Conservation (phyloP, 2,797 vertebrate species). For the Rhodeus uyekii region DNA sequence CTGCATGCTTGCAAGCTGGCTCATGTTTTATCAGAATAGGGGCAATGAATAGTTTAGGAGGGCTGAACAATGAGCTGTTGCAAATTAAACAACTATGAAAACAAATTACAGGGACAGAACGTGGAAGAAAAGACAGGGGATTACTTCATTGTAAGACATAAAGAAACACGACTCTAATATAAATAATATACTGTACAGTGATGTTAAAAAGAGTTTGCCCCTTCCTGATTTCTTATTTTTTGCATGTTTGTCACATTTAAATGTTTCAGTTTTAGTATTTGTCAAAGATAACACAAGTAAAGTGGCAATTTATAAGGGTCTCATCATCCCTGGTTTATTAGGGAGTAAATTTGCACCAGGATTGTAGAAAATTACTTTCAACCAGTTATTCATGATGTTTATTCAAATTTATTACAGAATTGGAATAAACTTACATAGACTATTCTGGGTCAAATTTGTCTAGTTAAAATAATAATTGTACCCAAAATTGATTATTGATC, state of each 20-base stretch:
- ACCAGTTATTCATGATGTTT: neutral
- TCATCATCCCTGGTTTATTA: neutral
- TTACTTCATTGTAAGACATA: slow-evolving; percentile 30
- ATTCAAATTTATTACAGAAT: slow-evolving; percentile 14
- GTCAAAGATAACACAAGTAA: too few relatives aligned
- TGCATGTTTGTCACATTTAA: too few relatives aligned
- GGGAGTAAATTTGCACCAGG: neutral
- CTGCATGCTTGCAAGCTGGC: slow-evolving; percentile 33
- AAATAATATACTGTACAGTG: too few relatives aligned
- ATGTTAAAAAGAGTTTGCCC: too few relatives aligned
- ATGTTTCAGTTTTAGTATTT: too few relatives aligned
- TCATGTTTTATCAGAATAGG: slow-evolving; percentile 39
- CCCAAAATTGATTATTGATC: neutral
- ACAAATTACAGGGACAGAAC: slow-evolving; percentile 36
- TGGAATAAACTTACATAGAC: neutral
- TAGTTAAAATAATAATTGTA: neutral
- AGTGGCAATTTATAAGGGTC: neutral
- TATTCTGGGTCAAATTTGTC: neutral
- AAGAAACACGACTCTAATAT: neutral
- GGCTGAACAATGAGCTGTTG: slow-evolving; percentile 22
- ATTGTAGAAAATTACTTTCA: neutral
- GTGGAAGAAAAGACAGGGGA: slow-evolving; percentile 5
- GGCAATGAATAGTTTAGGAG: slow-evolving; percentile 16
- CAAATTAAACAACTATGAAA: slow-evolving; percentile 48
- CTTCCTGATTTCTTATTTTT: too few relatives aligned